Evolutionary conservation across 1,140 invertebrate genomes (phyloP).

Genomic region (Drosophila jambulina): DNA sequence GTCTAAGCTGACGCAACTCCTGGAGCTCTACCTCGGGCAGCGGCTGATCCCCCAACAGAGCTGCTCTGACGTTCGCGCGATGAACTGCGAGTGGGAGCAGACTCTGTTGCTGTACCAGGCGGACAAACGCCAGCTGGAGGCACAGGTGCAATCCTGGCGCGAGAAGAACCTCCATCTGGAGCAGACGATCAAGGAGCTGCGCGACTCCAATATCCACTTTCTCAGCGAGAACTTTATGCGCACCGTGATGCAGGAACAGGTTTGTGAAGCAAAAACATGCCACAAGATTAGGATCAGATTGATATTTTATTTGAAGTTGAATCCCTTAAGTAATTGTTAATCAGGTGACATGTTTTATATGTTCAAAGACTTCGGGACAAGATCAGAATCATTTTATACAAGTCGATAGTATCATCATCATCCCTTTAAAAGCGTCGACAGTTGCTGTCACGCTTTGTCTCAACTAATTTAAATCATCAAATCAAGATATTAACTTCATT

Average conservation of each 20-base stretch:
- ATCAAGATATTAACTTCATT: too few relatives aligned
- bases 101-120: constrained; percentile 52
- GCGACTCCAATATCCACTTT: constrained; percentile 64
- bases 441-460: background rate
- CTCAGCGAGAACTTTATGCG: constrained; percentile 71
- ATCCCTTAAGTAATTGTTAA: background rate
- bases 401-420: background rate
- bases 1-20: constrained; percentile 52
- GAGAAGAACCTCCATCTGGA: constrained; percentile 60
- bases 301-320: background rate
- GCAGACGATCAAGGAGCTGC: constrained; percentile 47
- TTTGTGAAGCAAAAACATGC: background rate
- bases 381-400: background rate
- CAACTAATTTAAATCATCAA: too few relatives aligned
- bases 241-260: constrained; percentile 54
- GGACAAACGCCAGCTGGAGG: constrained; percentile 46
- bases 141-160: constrained; percentile 44
- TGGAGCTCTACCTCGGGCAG: constrained; percentile 47
- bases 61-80: constrained; percentile 36
- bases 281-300: background rate
- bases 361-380: background rate
- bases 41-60: constrained; percentile 34
- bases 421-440: background rate
- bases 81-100: constrained; percentile 60
- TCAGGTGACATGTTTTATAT: too few relatives aligned